phyloP scores from a whole-genome alignment of 37 sponge, comb jelly and placozoan genomes.

The Trichoplax adhaerens region DNA sequence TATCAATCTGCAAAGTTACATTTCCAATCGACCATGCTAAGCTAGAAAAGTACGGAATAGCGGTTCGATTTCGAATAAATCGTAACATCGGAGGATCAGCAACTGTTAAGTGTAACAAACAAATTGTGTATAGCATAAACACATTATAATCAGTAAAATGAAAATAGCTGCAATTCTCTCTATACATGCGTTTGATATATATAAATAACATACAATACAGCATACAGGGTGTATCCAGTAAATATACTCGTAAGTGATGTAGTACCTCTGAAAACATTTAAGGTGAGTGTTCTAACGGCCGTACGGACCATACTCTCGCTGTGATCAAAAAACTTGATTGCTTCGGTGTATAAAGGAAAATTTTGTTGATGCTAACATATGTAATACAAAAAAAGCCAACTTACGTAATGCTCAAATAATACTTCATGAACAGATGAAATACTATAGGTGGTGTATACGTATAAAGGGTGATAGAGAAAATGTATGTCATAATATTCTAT shows the following conservation, averaged over 20 bases:
- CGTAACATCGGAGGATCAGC: constrained; percentile 43
- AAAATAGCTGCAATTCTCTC: neutral
- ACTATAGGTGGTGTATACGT: no score
- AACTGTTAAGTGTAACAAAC: constrained; percentile 20
- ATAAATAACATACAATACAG: neutral
- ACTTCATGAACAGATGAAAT: no score
- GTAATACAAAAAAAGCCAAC: neutral
- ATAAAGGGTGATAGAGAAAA: neutral
- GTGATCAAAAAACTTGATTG: constrained; percentile 96
- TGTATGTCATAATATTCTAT: neutral
- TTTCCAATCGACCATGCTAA: constrained; percentile 87
- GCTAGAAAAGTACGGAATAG: constrained; percentile 89
- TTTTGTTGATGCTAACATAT: constrained; percentile 71
- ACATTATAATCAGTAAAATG: constrained; percentile 4
- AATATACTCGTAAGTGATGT: neutral
- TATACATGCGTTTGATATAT: neutral
- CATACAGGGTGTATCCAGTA: neutral
- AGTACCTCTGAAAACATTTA: constrained; percentile 82
- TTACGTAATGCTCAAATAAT: no score
- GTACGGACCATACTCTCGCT: constrained; percentile 96
- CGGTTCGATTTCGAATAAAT: constrained; percentile 76
- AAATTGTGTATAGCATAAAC: constrained; percentile 5
- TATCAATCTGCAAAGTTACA: neutral
- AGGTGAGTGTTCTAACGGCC: constrained; percentile 90
- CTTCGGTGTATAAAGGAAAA: constrained; percentile 97